A percentile compares a stretch with the other conserved stretches of the same genome.
phyloP scores from a whole-genome alignment of 2,797 vertebrate species.

The Phoebastria nigripes region DNA sequence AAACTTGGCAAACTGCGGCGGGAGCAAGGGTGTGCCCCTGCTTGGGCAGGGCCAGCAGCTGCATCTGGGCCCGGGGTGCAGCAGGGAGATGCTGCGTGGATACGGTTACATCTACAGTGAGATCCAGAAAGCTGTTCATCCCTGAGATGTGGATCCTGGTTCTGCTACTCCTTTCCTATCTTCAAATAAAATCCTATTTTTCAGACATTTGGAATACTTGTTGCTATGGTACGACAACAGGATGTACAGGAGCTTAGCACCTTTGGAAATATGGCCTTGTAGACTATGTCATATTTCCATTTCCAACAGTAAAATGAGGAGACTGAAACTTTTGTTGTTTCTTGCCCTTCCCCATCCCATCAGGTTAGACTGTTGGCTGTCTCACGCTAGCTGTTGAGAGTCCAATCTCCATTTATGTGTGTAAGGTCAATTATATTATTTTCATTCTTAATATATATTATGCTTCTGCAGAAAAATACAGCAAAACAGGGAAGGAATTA shows the following conservation, averaged over 20 bases:
- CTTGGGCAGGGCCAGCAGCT: slow-evolving; percentile 43
- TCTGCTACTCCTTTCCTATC: not conserved
- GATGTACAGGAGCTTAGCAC: not conserved
- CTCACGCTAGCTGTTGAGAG: not conserved
- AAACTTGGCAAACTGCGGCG: not conserved
- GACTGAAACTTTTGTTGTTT: not conserved
- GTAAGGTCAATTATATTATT: not conserved
- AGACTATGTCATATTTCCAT: not conserved
- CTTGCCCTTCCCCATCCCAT: not conserved
- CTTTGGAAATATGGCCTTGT: not conserved
- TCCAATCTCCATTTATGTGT: not conserved
- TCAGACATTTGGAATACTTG: not conserved
- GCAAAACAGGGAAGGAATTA: not conserved
- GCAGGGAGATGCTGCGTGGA: not conserved
- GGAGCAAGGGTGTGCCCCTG: slow-evolving; percentile 19
- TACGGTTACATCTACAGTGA: not conserved
- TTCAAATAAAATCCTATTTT: not conserved
- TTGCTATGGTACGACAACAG: not conserved
- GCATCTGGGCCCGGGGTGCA: not conserved
- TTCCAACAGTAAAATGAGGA: not conserved
- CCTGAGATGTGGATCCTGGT: not conserved
- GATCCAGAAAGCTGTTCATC: not conserved
- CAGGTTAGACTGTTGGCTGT: not conserved
- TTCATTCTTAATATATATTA: not conserved
- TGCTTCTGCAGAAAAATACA: not conserved